Conservation (phyloP, 2,113 vertebrate genomes). For the Anser cygnoides region DNA sequence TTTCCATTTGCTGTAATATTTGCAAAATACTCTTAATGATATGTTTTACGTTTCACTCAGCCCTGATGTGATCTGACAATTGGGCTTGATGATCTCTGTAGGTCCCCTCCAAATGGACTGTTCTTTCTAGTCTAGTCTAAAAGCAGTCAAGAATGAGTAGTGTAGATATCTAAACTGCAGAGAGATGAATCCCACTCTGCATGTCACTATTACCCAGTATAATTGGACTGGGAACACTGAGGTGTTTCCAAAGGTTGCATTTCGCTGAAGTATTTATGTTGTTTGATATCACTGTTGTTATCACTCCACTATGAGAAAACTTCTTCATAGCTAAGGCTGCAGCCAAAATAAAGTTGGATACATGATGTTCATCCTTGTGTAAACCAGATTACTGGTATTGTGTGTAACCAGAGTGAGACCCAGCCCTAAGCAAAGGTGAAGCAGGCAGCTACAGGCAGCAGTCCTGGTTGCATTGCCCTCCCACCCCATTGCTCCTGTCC, state of each 20-base stretch:
- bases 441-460: neutral
- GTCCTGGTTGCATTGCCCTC: neutral
- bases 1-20: neutral
- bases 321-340: neutral
- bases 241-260: neutral
- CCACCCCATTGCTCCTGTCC: accelerated
- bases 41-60: neutral
- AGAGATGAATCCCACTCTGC: neutral
- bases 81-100: neutral
- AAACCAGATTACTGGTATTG: neutral
- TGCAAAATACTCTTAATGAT: neutral
- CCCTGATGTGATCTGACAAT: neutral
- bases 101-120: neutral
- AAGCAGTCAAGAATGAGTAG: neutral
- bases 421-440: neutral
- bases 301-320: neutral
- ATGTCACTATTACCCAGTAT: accelerated
- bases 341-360: neutral
- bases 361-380: neutral
- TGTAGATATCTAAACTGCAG: neutral
- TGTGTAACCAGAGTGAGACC: neutral
- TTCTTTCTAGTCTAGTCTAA: neutral
- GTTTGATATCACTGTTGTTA: neutral
- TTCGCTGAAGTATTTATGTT: neutral
- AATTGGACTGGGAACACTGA: neutral